phyloP scores from a whole-genome alignment of 2,797 vertebrate genomes.

The Lophius americanus region DNA sequence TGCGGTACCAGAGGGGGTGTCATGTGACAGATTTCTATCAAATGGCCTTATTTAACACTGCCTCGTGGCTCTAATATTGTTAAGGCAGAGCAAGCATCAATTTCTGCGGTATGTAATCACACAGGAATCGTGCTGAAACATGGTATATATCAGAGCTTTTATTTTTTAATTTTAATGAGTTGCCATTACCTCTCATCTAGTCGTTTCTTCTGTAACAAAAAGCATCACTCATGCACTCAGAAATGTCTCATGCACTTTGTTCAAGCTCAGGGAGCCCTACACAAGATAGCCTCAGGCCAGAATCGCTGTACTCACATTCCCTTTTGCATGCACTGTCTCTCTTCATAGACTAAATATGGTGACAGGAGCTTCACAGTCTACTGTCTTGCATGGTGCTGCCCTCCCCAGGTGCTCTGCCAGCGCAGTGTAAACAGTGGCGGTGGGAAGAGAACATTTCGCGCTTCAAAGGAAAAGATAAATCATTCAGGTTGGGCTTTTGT shows the following conservation, averaged over 20 bases:
- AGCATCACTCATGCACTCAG: conserved; percentile 81
- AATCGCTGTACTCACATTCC: conserved; percentile 71
- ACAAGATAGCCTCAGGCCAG: conserved; percentile 80
- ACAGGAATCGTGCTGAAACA: conserved; percentile 68
- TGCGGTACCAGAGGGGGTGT: conserved; percentile 86
- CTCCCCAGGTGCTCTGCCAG: conserved; percentile 75
- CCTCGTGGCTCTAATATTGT: conserved; percentile 84
- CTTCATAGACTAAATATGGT: conserved; percentile 73
- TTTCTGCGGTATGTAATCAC: conserved; percentile 81
- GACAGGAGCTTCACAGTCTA: conserved; percentile 72
- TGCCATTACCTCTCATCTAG: conserved; percentile 81
- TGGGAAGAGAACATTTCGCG: conserved; percentile 67
- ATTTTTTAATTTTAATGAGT: conserved; percentile 78
- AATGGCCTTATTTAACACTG: conserved; percentile 86
- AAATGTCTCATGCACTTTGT: conserved; percentile 82
- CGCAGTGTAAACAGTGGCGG: conserved; percentile 68
- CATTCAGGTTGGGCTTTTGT: conserved; percentile 82
- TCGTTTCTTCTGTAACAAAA: conserved; percentile 86
- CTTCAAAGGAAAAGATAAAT: conserved; percentile 84
- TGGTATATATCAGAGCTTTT: conserved; percentile 65
- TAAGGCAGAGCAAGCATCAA: conserved; percentile 78
- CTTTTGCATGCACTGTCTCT: conserved; percentile 68
- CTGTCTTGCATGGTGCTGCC: conserved; percentile 70
- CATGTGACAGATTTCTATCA: conserved; percentile 92
- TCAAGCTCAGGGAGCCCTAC: conserved; percentile 76